Base-by-base conservation (phyloP, 1,140 invertebrate species). In the Pogonus chalceus region DNA sequence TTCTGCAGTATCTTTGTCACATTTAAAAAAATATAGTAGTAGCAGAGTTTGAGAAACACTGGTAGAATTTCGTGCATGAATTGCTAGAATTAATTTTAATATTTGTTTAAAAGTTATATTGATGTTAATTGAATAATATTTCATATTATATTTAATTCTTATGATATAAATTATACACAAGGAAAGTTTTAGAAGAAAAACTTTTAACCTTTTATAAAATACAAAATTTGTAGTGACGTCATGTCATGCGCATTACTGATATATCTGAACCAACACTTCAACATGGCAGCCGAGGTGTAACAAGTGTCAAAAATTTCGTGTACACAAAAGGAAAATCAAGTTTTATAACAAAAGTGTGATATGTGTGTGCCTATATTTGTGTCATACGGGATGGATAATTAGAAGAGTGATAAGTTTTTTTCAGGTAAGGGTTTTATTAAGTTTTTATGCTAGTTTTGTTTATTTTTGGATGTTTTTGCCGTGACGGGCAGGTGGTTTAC, bases 251-350 rank as follows among this genome's bases (percentile, higher is more conserved):
- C 49, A 35, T 16, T 26, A 35, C 3, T 4, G 7, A 7, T 9
- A 14, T 35, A 14, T 35, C 14, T 35, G 31, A 7, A 35, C 7
- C 31, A 9, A 14, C 39, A 24, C 14, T 31, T 23, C 23, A 51
- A 51, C 22, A 51, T 51, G 49, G 49, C 49, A 24, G 26, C 12
- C 18, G 49, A 16, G 49, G 23, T 24, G 47, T 49, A 49, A 49
- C 47, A 49, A 51, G 49, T 51, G 49, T 51, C 49, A 51, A 51
- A 31, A 26, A 31, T 18, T 23, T 24, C 7, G 47, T 49, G 12
- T 23, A 43, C 18, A 43, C 37, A 43, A 43, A 12, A 31, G 26
- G 14, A 31, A 31, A 31, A 14, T 31, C 26, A 10, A 16, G 7
- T 43, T 16, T 7, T 18, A 12, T 12, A 12, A 4, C 4, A 43